Conservation (phyloP, 2,888 invertebrate species). For the Andrena bicolor region DNA sequence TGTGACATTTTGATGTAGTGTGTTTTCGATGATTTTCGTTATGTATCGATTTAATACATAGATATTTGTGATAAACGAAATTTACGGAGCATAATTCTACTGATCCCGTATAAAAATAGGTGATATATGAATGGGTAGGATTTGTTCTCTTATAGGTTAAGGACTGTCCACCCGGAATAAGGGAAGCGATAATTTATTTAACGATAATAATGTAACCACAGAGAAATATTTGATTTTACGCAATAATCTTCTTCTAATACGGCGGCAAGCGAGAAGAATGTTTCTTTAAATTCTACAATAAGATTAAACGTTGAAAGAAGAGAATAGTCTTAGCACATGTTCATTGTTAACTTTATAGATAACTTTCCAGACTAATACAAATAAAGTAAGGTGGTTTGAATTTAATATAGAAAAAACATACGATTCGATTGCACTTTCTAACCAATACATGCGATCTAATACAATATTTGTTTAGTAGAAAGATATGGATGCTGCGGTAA, state of each 20-base stretch:
- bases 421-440: conserved; percentile 11
- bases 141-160: conserved; percentile 74
- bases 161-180: conserved; percentile 60
- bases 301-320: background rate
- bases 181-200: conserved; percentile 52
- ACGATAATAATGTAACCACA: conserved; percentile 64
- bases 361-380: conserved; percentile 9
- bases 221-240: conserved; percentile 21
- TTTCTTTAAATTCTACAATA: background rate
- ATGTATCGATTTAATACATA: conserved; percentile 75
- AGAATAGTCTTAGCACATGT: conserved; percentile 56
- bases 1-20: conserved; percentile 75
- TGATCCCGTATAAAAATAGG: conserved; percentile 72
- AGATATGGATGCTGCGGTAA: conserved; percentile 88
- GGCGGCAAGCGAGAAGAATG: background rate
- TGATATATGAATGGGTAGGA: conserved; percentile 63
- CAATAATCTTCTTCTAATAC: conserved; percentile 11
- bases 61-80: conserved; percentile 73
- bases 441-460: background rate
- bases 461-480: conserved; percentile 44
- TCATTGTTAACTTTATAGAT: conserved; percentile 31
- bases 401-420: background rate
- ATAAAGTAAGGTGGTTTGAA: conserved; percentile 2
- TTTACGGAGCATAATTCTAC: conserved; percentile 69
- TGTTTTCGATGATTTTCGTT: conserved; percentile 67